A percentile compares a stretch with the other conserved stretches of the same genome.
Evolutionary conservation across 2,113 vertebrate genomes (phyloP).

Genomic region (Corynorhinus townsendii): DNA sequence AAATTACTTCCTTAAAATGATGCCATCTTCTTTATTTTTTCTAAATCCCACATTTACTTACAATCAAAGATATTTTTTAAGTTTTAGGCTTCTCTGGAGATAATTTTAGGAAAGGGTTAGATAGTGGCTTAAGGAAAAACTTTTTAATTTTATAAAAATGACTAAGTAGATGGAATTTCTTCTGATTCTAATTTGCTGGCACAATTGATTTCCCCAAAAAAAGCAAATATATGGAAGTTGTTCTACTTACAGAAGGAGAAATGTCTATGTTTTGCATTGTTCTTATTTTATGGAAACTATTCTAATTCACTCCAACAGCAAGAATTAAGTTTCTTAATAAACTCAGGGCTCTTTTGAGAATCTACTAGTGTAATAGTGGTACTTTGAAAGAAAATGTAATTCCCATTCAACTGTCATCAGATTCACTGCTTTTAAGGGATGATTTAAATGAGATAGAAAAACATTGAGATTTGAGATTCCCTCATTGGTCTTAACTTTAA

Average conservation of each 20-base stretch:
- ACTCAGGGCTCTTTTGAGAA: neutral
- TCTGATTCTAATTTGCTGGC: neutral
- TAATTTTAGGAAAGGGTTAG: neutral
- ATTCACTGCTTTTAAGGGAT: neutral
- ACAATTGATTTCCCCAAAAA: neutral
- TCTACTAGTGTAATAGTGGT: neutral
- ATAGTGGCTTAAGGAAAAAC: neutral
- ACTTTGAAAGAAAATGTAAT: constrained; percentile 27
- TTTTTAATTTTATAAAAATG: neutral
- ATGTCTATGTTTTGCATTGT: neutral
- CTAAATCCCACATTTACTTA: neutral
- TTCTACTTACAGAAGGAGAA: neutral
- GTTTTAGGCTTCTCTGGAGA: neutral
- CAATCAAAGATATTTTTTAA: neutral
- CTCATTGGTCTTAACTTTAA: neutral
- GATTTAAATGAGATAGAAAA: constrained; percentile 20
- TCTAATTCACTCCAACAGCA: neutral
- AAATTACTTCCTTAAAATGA: constrained; percentile 16
- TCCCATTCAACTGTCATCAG: neutral
- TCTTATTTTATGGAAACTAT: neutral
- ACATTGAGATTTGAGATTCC: neutral
- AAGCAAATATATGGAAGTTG: neutral
- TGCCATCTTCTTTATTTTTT: neutral
- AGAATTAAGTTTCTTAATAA: constrained; percentile 4
- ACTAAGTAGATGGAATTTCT: neutral